Base-by-base conservation (phyloP, 1,140 invertebrate species). In the Philotrypesis tridentata region DNA sequence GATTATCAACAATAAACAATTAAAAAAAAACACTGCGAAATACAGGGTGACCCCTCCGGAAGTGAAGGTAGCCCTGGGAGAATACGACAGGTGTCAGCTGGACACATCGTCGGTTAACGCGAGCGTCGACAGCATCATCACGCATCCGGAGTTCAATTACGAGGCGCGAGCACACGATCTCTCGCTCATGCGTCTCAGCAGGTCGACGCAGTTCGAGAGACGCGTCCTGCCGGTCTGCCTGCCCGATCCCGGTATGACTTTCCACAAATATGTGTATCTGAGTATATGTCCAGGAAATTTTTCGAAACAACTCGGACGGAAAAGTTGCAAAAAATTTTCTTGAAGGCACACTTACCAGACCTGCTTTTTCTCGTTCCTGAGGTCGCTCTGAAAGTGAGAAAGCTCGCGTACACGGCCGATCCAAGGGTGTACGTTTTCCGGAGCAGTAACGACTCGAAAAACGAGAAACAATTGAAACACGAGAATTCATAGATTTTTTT, bases 211-310 rank as follows among this genome's bases (percentile, higher is more conserved):
- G 61, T 93, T 94, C 79, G 93, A 92, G 55, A 90, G 91, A 74
- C 88, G 91, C 61, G 91, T 95, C 82, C 88, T 89, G 7, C 94
- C 94, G 0, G 92, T 95, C 29, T 95, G 94, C 85, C 85, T 95
- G 71, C 92, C 94, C 7, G 90, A 92, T 68, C 88, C 90, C 81
- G 92, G 93, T 93, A 84, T n/a, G n/a, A 80, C 84, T 89, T 80
- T 27, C 7, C 25, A 63, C 9, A 29, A 68, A 6, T 3, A 37
- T 37, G 33, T 37, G 33, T 9, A 37, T n/a, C n/a, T n/a, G n/a
- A n/a, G n/a, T n/a, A n/a, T n/a, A n/a, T n/a, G n/a, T n/a, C n/a
- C n/a, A n/a, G n/a, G n/a, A n/a, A n/a, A n/a, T n/a, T n/a, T n/a
- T n/a, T n/a, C n/a, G n/a, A n/a, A n/a, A n/a, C n/a, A n/a, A n/a